phyloP scores from a whole-genome alignment of 2,888 invertebrate species.

The Nipponacmea schrenckii region DNA sequence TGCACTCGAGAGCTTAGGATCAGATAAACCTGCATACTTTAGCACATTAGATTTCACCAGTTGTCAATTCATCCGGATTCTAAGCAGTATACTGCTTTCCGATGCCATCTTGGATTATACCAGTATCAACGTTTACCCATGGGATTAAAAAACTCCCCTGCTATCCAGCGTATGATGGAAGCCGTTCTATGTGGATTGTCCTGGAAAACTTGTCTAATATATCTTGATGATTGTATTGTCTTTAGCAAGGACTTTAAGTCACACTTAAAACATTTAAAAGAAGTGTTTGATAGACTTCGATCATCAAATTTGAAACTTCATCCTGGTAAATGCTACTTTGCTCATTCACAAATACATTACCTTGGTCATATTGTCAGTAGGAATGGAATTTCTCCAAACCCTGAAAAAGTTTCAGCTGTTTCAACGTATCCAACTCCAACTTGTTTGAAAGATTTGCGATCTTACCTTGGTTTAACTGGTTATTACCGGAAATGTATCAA shows the following conservation, averaged over 20 bases:
- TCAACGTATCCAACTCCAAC: slow-evolving; percentile 1
- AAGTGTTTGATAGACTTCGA: slow-evolving; percentile 16
- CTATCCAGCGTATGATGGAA: slow-evolving; percentile 8
- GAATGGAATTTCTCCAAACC: slow-evolving; percentile 9
- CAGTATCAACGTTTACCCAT: slow-evolving; percentile 5
- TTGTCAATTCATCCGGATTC: neutral
- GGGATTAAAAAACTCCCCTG: slow-evolving; percentile 12
- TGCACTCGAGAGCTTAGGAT: neutral
- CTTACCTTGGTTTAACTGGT: slow-evolving; percentile 63
- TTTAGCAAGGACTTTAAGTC: slow-evolving; percentile 3
- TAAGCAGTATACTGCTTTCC: neutral
- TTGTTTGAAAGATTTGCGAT: slow-evolving; percentile 6
- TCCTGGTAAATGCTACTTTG: neutral
- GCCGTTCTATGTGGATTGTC: slow-evolving; percentile 1
- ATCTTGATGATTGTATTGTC: slow-evolving; percentile 14
- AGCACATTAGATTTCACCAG: slow-evolving; percentile 3
- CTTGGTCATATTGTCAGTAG: slow-evolving; percentile 7
- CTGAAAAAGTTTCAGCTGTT: neutral
- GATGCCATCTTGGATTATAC: slow-evolving; percentile 10
- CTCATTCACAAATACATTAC: slow-evolving; percentile 9
- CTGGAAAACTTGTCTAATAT: slow-evolving; percentile 13
- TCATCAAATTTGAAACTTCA: slow-evolving; percentile 7
- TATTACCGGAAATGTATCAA: slow-evolving; percentile 21
- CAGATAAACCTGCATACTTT: slow-evolving; percentile 4
- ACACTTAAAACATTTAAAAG: slow-evolving; percentile 7